Evolutionary conservation across 1,140 invertebrate species (phyloP), one percentile per base, ranked within the genome.

Genomic region (Lysiphlebus fabarum): DNA sequence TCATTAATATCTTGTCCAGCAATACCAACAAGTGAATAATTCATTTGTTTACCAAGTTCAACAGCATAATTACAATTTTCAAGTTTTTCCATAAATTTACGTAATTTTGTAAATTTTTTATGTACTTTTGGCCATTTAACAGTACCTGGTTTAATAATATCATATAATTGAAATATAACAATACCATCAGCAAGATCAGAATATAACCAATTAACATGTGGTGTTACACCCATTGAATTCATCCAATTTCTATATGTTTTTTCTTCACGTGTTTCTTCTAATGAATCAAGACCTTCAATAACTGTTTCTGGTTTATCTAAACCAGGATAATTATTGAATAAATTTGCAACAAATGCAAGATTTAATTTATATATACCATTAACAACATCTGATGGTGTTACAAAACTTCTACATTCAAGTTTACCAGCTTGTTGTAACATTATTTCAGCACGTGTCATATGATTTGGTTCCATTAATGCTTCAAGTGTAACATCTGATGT

Each of bases 211-310:
- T 99, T 96, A 0, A 99, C 95, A 74, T 94, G 91, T 1, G 96
- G 97, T 6, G 86, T 81, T 3, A 99, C 95, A 40, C 97, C 97
- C 91, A 99, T 93, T 0, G 93, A 96, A 82, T 99, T 99, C 90
- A 99, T 99, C 97, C 97, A 99, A 80, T 99, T 99, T 70, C 97
- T 85, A 75, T 99, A 99, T 26, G 96, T 95, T 78, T 95, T 95
- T 79, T 96, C 93, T 76, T 97, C 95, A 56, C 94, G 82, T 5
- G 92, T 97, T 80, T 97, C 95, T 72, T 97, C 93, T 34, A 96
- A 82, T 53, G 89, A 88, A 63, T 93, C 90, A 53, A 91, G 81
- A 41, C 86, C 86, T 65, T 89, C 87, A 55, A 91, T 84, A 43
- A 69, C 72, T 48, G 85, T 87, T 45, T 88, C 88, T 0, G 88